A percentile compares a stretch with the other conserved stretches of the same genome.
Evolutionary conservation across 2,888 invertebrate species (phyloP).

Genomic region (Loripinus fragilis): DNA sequence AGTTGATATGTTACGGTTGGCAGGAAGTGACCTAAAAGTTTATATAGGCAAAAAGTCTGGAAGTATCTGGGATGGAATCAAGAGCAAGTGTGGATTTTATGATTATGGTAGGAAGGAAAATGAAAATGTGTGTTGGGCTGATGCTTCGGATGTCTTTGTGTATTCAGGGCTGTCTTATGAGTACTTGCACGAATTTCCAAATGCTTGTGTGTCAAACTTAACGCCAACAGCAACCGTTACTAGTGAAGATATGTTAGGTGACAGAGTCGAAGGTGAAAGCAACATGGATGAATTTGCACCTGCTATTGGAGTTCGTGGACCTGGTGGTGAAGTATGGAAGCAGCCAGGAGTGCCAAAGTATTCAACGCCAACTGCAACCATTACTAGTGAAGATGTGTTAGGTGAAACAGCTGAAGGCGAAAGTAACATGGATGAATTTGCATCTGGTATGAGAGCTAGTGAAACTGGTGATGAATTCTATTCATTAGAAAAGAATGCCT

Average conservation of each 20-base stretch:
- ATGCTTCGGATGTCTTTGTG: not conserved
- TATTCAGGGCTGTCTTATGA: not conserved
- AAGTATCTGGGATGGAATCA: not conserved
- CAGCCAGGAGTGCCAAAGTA: not conserved
- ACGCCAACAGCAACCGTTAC: too few species aligned
- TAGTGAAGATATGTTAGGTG: too few species aligned
- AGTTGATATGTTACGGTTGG: not conserved
- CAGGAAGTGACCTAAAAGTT: not conserved
- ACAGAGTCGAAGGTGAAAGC: too few species aligned
- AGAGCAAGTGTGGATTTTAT: not conserved
- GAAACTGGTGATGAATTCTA: too few species aligned
- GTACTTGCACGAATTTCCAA: not conserved
- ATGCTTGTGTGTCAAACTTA: not conserved
- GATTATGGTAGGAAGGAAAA: not conserved
- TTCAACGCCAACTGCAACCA: slow-evolving; percentile 1
- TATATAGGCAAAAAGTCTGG: not conserved
- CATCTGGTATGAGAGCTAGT: too few species aligned
- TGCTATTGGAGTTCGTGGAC: not conserved
- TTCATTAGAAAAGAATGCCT: too few species aligned
- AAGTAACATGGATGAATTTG: too few species aligned
- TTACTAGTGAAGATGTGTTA: not conserved
- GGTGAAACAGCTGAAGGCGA: too few species aligned
- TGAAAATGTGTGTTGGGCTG: not conserved
- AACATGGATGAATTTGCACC: too few species aligned
- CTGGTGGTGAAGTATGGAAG: not conserved